Conservation (phyloP, 2,888 invertebrate species). For the Brachynemurus nebulosus region DNA sequence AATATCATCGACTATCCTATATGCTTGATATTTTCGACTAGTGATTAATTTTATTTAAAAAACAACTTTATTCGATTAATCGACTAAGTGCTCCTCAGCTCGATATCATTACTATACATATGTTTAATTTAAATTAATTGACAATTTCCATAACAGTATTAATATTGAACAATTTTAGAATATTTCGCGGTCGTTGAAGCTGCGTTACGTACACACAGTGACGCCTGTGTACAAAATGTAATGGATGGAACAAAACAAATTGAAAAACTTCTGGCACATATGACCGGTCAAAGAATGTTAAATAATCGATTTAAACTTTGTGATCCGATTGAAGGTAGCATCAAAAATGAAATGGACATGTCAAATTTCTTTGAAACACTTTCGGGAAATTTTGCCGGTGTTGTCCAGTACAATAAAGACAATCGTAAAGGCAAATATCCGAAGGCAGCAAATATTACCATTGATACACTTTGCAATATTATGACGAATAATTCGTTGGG, state of each 20-base stretch:
- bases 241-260: constrained; percentile 51
- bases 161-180: constrained; percentile 41
- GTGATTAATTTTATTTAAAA: no score
- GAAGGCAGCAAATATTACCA: constrained; percentile 53
- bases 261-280: constrained; percentile 44
- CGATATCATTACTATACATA: no score
- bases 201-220: constrained; percentile 52
- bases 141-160: not conserved
- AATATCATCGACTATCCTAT: no score
- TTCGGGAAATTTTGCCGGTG: constrained; percentile 74
- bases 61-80: no score
- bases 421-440: constrained; percentile 55
- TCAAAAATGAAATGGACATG: constrained; percentile 48
- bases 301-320: constrained; percentile 67
- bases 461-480: constrained; percentile 65
- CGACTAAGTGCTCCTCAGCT: no score
- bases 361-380: constrained; percentile 70
- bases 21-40: no score
- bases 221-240: constrained; percentile 54
- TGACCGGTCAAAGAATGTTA: constrained; percentile 46
- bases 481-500: constrained; percentile 48
- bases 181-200: constrained; percentile 71
- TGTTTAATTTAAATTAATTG: no score
- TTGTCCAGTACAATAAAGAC: constrained; percentile 92
- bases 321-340: constrained; percentile 49